Base-by-base conservation (phyloP, 2,888 invertebrate species). In the Drosophila siamana region DNA sequence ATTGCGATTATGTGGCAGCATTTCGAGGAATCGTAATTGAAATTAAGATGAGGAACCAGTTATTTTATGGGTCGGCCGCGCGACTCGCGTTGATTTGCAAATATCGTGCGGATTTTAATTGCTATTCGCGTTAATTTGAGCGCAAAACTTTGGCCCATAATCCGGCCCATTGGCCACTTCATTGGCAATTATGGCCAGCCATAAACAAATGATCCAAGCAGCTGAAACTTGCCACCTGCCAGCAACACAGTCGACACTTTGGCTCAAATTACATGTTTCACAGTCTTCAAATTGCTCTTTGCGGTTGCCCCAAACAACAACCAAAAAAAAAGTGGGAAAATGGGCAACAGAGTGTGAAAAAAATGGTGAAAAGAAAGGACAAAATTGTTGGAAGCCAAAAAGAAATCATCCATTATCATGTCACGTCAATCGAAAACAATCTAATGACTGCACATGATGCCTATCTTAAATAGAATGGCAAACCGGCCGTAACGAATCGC, bases 381-480 rank as follows among this genome's bases (percentile, higher is more conserved):
- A 57, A 46, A 56, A 38, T 24, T 33, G 33, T 11, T 24, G 43
- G 28, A 41, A 26, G 38, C 44, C 66, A 44, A 48, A 48, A 47
- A 50, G 54, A 76, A 72, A 78, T 78, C 86, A 81, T 89, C 86
- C 86, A 89, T 88, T 90, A 89, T 90, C 90, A 78, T 83, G 89
- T 88, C 89, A 89, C 88, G 90, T 90, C 88, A 90, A 90, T 89
- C 89, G 83, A 80, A 86, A 88, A 79, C 88, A 80, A 89, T 89
- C 90, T 88, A 90, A 88, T 90, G 88, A 79, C 90, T 89, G 85
- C 87, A 88, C 89, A 89, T 85, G 88, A 89, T 89, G 79, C 80
- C 81, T 90, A 90, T 90, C 88, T 89, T 72, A 86, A 89, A 88
- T 86, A 68, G 83, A 78, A 82, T 67, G 74, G 57, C 74, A 74